Evolutionary conservation across 2,797 vertebrate species (phyloP), one percentile per base, ranked within the genome.

Genomic region (Amblyopsis hoosieri): DNA sequence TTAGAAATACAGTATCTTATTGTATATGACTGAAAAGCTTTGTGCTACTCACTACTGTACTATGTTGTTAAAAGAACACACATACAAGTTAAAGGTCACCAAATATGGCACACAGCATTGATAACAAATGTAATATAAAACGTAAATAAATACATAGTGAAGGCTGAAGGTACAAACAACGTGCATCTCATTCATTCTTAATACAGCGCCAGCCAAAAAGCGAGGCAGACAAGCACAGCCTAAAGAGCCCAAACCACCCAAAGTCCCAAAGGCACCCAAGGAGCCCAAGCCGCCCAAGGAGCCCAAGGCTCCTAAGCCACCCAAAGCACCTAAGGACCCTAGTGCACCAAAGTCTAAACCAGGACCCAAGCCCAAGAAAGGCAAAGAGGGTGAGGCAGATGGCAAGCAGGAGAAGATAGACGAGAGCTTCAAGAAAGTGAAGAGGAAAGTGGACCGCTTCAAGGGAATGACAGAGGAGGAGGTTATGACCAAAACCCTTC

Each of bases 371-470:
- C 83, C 93, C 84, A 87, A 96, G 89, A 94, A 95, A 90, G 76
- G 84, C 15, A 79, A 91, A 12, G 85, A 89, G 55, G 90, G 88
- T 60, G 55, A 88, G 45, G 64, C 69, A 2, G 93, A 94, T n/a
- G 96, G 95, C 14, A 95, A 95, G 67, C 97, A 98, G 81, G 96
- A 97, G 80, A 99, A 99, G 89, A 98, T 99, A 19, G 98, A 98
- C 1, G 95, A 97, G 70, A 90, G 91, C 1, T 98, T 98, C 82
- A 99, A 98, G 93, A 94, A 94, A 68, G 97, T 99, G 62, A 99
- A 95, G 90, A 93, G 96, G 84, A 99, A 99, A 94, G 81, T 97
- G 8, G 95, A 99, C 73, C 95, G 97, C 60, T 99, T 99, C 74
- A 99, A 99, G 72, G 98, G 97, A 3, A 95, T 98, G 77, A 90